Percentiles rank a stretch among this genome's conserved stretches.
Evolutionary conservation across 2,888 invertebrate species (phyloP).

Genomic region (Zele albiditarsus): DNA sequence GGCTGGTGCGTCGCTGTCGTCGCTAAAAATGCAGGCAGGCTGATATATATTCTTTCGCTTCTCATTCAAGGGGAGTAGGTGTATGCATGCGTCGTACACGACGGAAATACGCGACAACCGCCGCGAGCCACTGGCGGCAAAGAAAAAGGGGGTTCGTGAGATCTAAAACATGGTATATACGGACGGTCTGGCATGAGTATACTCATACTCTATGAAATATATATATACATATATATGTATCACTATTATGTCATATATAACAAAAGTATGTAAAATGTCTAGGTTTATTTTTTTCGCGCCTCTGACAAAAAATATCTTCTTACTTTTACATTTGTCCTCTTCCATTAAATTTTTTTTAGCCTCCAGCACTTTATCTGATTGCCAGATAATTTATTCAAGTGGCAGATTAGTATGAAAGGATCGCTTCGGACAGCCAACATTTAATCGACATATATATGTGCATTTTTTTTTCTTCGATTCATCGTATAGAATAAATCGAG

Average conservation of each 20-base stretch:
- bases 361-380: conserved; percentile 21
- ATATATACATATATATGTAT: neutral
- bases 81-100: neutral
- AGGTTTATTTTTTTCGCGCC: conserved; percentile 11
- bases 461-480: neutral
- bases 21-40: conserved; percentile 60
- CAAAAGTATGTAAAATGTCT: neutral
- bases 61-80: conserved; percentile 21
- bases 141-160: conserved; percentile 39
- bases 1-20: conserved; percentile 54
- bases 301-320: conserved; percentile 10
- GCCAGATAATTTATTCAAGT: conserved; percentile 8
- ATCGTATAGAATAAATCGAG: no score
- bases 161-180: conserved; percentile 27
- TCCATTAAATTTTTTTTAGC: neutral
- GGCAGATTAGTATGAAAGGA: neutral
- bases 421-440: neutral
- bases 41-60: conserved; percentile 15
- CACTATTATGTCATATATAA: neutral
- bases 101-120: conserved; percentile 21
- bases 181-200: neutral
- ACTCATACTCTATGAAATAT: neutral
- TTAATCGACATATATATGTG: neutral
- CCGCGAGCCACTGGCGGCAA: conserved; percentile 35
- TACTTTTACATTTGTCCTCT: neutral